Base-by-base conservation (phyloP, 2,888 invertebrate species). In the Zele albiditarsus region DNA sequence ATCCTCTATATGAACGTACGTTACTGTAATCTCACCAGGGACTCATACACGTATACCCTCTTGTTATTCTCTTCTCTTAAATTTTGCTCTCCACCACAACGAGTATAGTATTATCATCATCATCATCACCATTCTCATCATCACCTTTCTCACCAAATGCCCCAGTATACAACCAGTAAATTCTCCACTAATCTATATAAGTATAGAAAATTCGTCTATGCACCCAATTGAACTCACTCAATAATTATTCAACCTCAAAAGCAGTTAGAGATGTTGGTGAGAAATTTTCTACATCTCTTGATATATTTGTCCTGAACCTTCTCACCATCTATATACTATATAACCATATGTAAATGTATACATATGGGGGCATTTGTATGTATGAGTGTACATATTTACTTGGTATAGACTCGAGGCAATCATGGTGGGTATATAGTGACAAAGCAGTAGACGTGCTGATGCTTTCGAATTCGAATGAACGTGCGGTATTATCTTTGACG, bases 401-500 rank as follows among this genome's bases (percentile, higher is more conserved):
- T 46, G n/a, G n/a, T 46, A 4, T n/a, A 46, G 46, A 46, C n/a
- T 46, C 46, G 16, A 5, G n/a, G 46, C n/a, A 46, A 46, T 46
- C n/a, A 46, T 46, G 46, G 46, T 46, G 46, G 46, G 46, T n/a
- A 46, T n/a, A 46, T 46, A 46, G 46, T 46, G 46, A 46, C 46
- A 46, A 46, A 46, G 46, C 46, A 16, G n/a, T 46, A n/a, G 46
- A 46, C 16, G 16, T 46, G n/a, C 31, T 46, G 46, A n/a, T n/a
- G 46, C 4, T 63, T 31, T 20, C 16, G 23, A 63, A 33, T 63
- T 20, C n/a, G 14, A 63, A 63, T 63, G 63, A 63, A 63, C 63
- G 31, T 31, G 31, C 10, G 4, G 33, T 38, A 63, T 63, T 63
- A 63, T 63, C 60, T 46, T 27, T 33, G 33, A 31, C 33, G 33